These are phyloP conservation scores for Eptesicus fuscus DNA, from an alignment of 2,113 vertebrate species.

Conservation along the genomic window DNA sequence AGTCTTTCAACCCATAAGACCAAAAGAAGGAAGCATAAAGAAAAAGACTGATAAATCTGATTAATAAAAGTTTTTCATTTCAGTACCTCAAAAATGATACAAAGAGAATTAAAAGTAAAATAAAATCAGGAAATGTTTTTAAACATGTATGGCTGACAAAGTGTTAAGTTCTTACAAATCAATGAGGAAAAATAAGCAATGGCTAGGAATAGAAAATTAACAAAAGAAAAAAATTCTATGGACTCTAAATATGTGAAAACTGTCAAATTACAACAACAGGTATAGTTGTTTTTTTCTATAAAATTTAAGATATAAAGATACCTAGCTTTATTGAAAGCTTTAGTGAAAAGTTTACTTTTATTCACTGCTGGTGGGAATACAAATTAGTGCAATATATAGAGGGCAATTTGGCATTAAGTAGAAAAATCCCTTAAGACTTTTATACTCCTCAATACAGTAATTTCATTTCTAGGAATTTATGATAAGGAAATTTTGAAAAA, in stretches of 20 bases:
- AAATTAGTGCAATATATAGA: neutral
- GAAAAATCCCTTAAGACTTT: constrained; percentile 8
- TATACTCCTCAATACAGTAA: neutral
- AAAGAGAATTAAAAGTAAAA: constrained; percentile 32
- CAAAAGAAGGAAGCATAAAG: neutral
- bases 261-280: neutral
- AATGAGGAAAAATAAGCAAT: neutral
- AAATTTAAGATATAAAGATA: neutral
- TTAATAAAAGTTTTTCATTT: neutral
- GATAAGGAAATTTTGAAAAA: constrained; percentile 12
- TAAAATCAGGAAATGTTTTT: neutral
- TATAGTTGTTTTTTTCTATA: neutral
- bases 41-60: neutral
- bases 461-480: neutral
- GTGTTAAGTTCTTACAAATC: neutral
- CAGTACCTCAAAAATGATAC: neutral
- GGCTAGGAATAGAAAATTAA: neutral
- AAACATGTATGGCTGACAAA: neutral
- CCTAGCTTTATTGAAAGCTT: neutral
- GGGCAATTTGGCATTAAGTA: neutral
- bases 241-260: neutral
- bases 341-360: neutral
- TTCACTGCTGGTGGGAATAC: neutral
- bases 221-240: neutral
- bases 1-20: neutral